A percentile compares a stretch with the other conserved stretches of the same genome.
Evolutionary conservation across 2,888 invertebrate species (phyloP).

Genomic region (Hypercompe scribonia): DNA sequence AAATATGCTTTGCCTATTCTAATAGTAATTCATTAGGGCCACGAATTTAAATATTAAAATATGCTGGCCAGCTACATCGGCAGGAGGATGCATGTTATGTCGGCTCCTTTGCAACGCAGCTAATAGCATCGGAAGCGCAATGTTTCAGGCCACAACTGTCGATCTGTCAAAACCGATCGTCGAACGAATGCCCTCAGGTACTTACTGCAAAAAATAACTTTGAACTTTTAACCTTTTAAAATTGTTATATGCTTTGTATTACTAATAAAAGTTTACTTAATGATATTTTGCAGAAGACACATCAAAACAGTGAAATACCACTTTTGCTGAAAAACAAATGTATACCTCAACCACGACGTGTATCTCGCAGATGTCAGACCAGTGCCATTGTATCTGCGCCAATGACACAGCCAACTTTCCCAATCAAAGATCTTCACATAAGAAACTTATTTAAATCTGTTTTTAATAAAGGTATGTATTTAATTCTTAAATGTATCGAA

Average conservation of each 20-base stretch:
- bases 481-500: not conserved
- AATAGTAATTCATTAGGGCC: no score
- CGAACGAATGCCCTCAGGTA: slow-evolving; percentile 42
- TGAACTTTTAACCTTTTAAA: not conserved
- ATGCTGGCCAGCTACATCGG: slow-evolving; percentile 61
- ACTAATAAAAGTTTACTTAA: no score
- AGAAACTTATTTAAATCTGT: slow-evolving; percentile 23
- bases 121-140: slow-evolving; percentile 75
- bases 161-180: slow-evolving; percentile 36
- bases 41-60: slow-evolving; percentile 4
- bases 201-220: not conserved
- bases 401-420: slow-evolving; percentile 3
- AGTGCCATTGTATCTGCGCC: slow-evolving; percentile 38
- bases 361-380: slow-evolving; percentile 60
- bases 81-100: slow-evolving; percentile 69
- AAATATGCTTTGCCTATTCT: not conserved
- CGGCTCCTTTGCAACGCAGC: slow-evolving; percentile 73
- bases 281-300: slow-evolving; percentile 8
- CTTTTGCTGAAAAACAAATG: slow-evolving; percentile 24
- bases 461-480: slow-evolving; percentile 28
- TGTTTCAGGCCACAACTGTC: slow-evolving; percentile 69
- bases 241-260: no score
- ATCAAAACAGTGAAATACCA: slow-evolving; percentile 6
- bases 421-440: slow-evolving; percentile 27
- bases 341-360: slow-evolving; percentile 35